Conservation (phyloP, 2,888 invertebrate species). For the Callyntrura guangdongensis region DNA sequence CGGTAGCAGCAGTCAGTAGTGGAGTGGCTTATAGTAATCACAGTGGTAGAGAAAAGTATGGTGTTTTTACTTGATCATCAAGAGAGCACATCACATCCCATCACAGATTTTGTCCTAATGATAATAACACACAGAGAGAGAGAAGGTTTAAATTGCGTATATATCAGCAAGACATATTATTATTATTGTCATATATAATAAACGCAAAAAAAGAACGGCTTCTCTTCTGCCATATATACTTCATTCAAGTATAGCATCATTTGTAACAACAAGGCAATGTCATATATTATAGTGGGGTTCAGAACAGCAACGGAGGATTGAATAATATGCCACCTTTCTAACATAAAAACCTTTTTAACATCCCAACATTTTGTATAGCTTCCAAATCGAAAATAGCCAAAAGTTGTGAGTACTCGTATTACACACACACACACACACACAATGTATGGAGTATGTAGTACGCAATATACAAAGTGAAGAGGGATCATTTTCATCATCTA, state of each 20-base stretch:
- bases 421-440: neutral
- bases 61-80: slow-evolving; percentile 35
- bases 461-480: slow-evolving; percentile 11
- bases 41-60: neutral
- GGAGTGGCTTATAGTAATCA: neutral
- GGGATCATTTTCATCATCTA: slow-evolving; percentile 25
- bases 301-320: slow-evolving; percentile 71
- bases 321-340: slow-evolving; percentile 73
- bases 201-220: slow-evolving; percentile 27
- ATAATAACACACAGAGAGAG: neutral
- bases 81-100: slow-evolving; percentile 12
- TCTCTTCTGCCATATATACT: neutral
- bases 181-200: neutral
- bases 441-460: neutral
- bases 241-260: slow-evolving; percentile 38
- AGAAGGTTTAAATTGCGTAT: neutral
- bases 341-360: slow-evolving; percentile 50
- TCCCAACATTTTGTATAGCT: neutral
- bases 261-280: too few relatives aligned
- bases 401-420: neutral
- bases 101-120: slow-evolving; percentile 23
- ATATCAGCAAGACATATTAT: neutral
- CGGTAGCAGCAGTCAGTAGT: neutral
- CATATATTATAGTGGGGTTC: slow-evolving; percentile 69
- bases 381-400: slow-evolving; percentile 52